phyloP scores from a whole-genome alignment of 2,797 vertebrate species.

The Pyrocephalus nanus region DNA sequence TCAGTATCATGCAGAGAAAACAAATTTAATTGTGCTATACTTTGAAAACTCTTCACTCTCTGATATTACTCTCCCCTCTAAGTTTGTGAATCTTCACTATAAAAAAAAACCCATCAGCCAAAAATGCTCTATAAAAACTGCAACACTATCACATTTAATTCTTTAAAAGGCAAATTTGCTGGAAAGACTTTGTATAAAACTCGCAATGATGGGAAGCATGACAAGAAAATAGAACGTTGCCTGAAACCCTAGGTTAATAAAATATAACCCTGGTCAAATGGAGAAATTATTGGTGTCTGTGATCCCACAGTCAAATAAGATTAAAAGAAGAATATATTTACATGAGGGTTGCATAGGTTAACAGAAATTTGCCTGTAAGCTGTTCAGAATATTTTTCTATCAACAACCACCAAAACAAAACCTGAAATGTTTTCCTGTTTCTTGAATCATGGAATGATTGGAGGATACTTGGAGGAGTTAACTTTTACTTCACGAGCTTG shows the following conservation, averaged over 20 bases:
- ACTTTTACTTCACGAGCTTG: neutral
- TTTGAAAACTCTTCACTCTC: neutral
- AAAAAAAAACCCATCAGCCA: neutral
- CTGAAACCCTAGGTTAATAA: conserved; percentile 25
- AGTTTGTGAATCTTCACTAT: neutral
- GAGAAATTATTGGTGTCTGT: neutral
- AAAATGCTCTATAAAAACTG: neutral
- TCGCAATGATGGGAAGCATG: conserved; percentile 1
- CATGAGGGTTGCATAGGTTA: neutral
- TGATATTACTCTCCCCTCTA: neutral
- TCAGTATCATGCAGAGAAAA: neutral
- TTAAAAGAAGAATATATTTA: neutral
- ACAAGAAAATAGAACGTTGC: neutral
- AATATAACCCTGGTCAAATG: conserved; percentile 1
- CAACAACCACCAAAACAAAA: neutral
- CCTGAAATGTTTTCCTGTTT: neutral
- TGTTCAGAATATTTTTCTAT: neutral
- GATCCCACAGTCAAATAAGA: neutral
- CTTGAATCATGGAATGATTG: neutral
- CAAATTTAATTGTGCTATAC: neutral
- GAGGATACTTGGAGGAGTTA: neutral
- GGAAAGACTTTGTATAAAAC: neutral
- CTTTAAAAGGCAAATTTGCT: conserved; percentile 7
- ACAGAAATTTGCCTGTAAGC: neutral
- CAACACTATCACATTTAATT: neutral